These are phyloP conservation scores for Potamarius usumacintae DNA, from an alignment of 2,113 vertebrate genomes.

Conservation along the genomic window DNA sequence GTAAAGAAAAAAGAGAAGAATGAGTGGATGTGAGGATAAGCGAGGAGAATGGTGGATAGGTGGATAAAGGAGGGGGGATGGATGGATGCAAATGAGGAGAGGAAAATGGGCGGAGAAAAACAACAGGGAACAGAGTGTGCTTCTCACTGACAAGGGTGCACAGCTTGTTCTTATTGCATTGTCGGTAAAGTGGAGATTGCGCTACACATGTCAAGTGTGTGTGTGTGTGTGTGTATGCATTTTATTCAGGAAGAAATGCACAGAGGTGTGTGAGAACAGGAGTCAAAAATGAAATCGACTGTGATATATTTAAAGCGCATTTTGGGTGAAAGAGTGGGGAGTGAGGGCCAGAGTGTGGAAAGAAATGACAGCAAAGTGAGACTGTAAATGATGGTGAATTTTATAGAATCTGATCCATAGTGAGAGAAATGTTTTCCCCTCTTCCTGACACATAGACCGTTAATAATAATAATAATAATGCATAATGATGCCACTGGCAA, in stretches of 20 bases:
- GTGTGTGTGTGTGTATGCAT: constrained; percentile 34
- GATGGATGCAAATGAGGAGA: not conserved
- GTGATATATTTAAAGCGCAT: constrained; percentile 49
- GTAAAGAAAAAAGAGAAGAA: not conserved
- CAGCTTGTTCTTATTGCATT: constrained; percentile 30
- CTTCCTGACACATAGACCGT: not conserved
- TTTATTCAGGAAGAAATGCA: constrained; percentile 38
- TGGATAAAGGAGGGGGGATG: not conserved
- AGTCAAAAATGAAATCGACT: constrained; percentile 46
- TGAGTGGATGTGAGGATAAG: not conserved
- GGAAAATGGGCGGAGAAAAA: constrained; percentile 20
- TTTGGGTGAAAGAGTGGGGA: constrained; percentile 11
- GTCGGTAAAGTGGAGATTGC: constrained; percentile 17
- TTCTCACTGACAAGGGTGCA: constrained; percentile 41
- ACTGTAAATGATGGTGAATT: not conserved
- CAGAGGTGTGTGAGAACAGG: constrained; percentile 20
- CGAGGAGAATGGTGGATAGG: not conserved
- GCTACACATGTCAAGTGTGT: constrained; percentile 29
- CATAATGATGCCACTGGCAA: not conserved
- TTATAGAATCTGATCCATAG: constrained; percentile 24
- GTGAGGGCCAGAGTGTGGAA: constrained; percentile 10
- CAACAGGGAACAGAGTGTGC: not conserved
- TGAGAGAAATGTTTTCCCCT: not conserved
- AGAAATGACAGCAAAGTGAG: constrained; percentile 1
- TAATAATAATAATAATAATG: not conserved